Evolutionary conservation across 2,888 invertebrate genomes (phyloP).

Genomic region (Thera britannica): DNA sequence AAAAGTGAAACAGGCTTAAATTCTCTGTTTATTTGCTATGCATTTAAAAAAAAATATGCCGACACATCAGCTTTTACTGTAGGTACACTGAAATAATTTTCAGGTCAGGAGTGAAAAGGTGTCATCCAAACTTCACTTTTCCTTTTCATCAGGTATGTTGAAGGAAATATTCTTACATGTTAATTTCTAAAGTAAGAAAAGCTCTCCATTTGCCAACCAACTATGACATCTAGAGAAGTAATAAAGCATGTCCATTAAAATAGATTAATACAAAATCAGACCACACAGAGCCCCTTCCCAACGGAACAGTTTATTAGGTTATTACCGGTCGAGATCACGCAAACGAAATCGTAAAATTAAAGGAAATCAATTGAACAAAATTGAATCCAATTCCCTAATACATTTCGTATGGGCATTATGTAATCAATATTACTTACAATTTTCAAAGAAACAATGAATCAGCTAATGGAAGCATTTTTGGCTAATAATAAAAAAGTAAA

Average conservation of each 20-base stretch:
- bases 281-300: constrained; percentile 62
- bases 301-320: constrained; percentile 80
- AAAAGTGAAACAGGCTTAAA: too few species aligned
- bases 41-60: too few species aligned
- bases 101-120: too few species aligned
- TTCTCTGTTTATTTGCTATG: too few species aligned
- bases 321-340: constrained; percentile 82
- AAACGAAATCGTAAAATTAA: constrained; percentile 83
- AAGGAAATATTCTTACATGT: too few species aligned
- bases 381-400: constrained; percentile 75
- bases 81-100: too few species aligned
- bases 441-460: constrained; percentile 33
- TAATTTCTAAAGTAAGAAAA: too few species aligned
- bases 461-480: constrained; percentile 19
- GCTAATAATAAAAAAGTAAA: constrained; percentile 34
- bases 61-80: too few species aligned
- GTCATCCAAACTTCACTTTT: too few species aligned
- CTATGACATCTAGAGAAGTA: constrained; percentile 38
- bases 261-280: constrained; percentile 73
- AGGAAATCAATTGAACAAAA: constrained; percentile 78
- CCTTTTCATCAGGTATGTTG: too few species aligned
- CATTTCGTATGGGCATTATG: constrained; percentile 46
- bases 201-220: not conserved
- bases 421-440: constrained; percentile 41
- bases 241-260: constrained; percentile 60